Evolutionary conservation across 2,113 vertebrate genomes (phyloP).

Genomic region (Siphamia tubifer): DNA sequence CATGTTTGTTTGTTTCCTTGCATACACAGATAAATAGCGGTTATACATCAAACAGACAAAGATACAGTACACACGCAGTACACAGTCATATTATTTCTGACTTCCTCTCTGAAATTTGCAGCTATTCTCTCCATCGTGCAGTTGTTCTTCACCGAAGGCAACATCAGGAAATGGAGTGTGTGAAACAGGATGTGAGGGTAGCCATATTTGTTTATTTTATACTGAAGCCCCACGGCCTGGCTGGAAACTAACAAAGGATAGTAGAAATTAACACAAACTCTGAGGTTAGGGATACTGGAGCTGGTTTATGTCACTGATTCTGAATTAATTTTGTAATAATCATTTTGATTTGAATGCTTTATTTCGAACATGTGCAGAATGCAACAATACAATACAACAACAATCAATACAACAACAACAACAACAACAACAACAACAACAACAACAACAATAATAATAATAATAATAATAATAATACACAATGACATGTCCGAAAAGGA

Average conservation of each 20-base stretch:
- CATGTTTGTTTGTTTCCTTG: not conserved
- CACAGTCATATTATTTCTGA: conserved; percentile 14
- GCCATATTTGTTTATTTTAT: conserved; percentile 47
- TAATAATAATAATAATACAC: too few relatives aligned
- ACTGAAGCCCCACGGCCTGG: conserved; percentile 11
- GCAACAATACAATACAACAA: too few relatives aligned
- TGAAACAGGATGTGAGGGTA: conserved; percentile 56
- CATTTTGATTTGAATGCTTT: too few relatives aligned
- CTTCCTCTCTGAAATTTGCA: conserved; percentile 4
- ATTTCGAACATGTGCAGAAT: too few relatives aligned
- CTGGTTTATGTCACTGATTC: not conserved
- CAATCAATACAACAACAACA: too few relatives aligned
- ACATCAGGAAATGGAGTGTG: conserved; percentile 47
- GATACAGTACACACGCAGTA: not conserved
- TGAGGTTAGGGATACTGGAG: not conserved
- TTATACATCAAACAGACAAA: not conserved
- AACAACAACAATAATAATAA: too few relatives aligned
- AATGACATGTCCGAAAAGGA: too few relatives aligned
- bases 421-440: too few relatives aligned
- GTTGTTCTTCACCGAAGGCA: conserved; percentile 31
- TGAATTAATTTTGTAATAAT: not conserved
- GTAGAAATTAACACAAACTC: conserved; percentile 3
- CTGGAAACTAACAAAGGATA: conserved; percentile 14
- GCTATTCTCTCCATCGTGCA: not conserved
- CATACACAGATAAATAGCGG: not conserved